phyloP scores from a whole-genome alignment of 1,140 invertebrate genomes.

The Drosophila guanche region DNA sequence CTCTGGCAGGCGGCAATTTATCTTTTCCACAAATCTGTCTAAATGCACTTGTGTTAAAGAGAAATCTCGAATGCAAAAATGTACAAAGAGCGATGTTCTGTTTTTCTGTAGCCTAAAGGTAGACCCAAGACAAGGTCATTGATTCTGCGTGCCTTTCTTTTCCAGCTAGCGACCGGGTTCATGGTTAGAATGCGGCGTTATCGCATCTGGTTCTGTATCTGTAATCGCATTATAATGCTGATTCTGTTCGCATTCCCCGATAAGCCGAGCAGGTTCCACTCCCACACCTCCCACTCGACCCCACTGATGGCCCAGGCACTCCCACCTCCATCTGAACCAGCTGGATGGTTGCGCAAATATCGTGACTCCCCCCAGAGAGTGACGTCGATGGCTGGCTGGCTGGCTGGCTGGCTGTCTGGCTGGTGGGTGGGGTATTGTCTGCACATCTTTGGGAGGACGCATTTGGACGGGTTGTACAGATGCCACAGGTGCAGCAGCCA shows the following conservation, averaged over 20 bases:
- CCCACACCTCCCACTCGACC: conserved; percentile 6
- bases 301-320: not conserved
- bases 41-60: no score
- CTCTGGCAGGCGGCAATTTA: no score
- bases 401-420: not conserved
- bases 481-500: conserved; percentile 36
- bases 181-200: no score
- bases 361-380: conserved; percentile 37
- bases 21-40: no score
- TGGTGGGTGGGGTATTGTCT: not conserved
- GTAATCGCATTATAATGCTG: conserved; percentile 21
- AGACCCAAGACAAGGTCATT: no score
- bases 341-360: conserved; percentile 63
- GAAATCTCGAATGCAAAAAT: no score
- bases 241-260: not conserved
- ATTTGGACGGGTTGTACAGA: not conserved
- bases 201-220: not conserved
- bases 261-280: conserved; percentile 7
- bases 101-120: no score
- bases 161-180: no score
- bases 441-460: not conserved
- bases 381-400: conserved; percentile 28
- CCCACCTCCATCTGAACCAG: conserved; percentile 23
- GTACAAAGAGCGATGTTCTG: no score
- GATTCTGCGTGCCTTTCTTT: no score